Base-by-base conservation (phyloP, 2,113 vertebrate genomes). In the Zapus hudsonius region DNA sequence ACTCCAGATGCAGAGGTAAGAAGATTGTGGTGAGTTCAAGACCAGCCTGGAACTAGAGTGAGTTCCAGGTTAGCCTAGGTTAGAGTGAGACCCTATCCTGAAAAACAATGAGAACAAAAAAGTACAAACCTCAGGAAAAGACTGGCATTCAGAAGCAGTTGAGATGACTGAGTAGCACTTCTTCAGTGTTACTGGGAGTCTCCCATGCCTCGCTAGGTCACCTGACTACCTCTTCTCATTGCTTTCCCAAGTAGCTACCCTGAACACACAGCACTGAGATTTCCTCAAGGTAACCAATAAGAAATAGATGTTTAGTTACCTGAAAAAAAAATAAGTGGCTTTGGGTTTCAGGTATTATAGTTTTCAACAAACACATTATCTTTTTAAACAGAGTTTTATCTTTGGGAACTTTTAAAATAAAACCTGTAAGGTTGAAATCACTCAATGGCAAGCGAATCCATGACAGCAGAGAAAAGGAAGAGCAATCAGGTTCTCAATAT, bases 401-500 rank as follows among this genome's bases (percentile, higher is more conserved):
- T 80, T 87, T 84, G 92, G 75, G 95, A 96, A 87, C 40, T 96
- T 96, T 90, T 81, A 96, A 97, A 97, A 81, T 33, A 44, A 52
- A 92, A 93, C 95, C 97, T 40, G 19, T 92, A 95, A 33, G 80
- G 33, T 79, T 89, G 22, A 33, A 94, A 92, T 96, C 96, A 96
- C 90, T 95, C 90, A 93, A 69, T 38, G 84, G 29, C 87, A 95
- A 95, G 94, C 97, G 42, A 97, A 97, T 91, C 91, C 84, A 97
- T 97, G 98, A 93, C 93, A 95, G 74, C 61, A 83, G 92, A 94
- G 92, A 82, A 97, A 97, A 91, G 91, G 93, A 97, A 96, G 96
- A 96, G 88, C 96, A 96, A 97, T 97, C 94, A 97, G 95, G 80
- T 95, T 97, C 72, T 97, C 97, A 95, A 95, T 97, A 97, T 96